Evolutionary conservation across 2,888 invertebrate species (phyloP), one percentile per base, ranked within the genome.

Genomic region (Quadriops clusia): DNA sequence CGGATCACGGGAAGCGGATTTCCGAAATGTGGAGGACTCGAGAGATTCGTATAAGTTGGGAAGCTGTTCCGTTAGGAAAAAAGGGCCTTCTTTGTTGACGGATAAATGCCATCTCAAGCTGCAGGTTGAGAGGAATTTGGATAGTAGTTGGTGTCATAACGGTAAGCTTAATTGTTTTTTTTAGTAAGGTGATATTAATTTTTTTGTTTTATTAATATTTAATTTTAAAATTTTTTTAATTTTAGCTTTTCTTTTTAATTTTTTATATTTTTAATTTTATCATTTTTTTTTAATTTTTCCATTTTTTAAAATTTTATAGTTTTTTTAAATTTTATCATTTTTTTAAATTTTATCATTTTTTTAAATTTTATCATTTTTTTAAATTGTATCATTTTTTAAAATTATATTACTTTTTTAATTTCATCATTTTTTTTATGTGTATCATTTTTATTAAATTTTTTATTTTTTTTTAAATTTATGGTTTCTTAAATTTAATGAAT

Each of bases 101-200:
- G 81, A 90, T 50, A 85, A 83, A 43, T 84, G 89, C 43, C 74
- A 78, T 41, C 64, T 94, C 38, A 70, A 76, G 41, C 64, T 95
- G 31, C 77, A 77, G 51, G 72, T 91, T 6, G 87, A 91, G 54
- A 70, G 81, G 31, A 91, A 93, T 64, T 64, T 89, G 37, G 74
- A 81, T 46, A 68, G 68, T 2, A 68, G 44, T 23, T 33, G 54
- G 29, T 54, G 50, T 24, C 61, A 61, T 33, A 49, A 44, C 37
- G 54, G 53, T 54, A 45, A 38, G 31, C 33, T 11, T 16, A 30
- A 11, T 17, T 16, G n/a, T n/a, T 6, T 8, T 33, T 18, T 24
- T 3, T n/a, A 23, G 13, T 23, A 3, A 20, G 6, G 9, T 3
- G 3, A 15, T 13, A 16, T 16, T 14, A 31, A 3, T 28, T 30